phyloP scores from a whole-genome alignment of 2,113 vertebrate genomes.

The Micromys minutus region DNA sequence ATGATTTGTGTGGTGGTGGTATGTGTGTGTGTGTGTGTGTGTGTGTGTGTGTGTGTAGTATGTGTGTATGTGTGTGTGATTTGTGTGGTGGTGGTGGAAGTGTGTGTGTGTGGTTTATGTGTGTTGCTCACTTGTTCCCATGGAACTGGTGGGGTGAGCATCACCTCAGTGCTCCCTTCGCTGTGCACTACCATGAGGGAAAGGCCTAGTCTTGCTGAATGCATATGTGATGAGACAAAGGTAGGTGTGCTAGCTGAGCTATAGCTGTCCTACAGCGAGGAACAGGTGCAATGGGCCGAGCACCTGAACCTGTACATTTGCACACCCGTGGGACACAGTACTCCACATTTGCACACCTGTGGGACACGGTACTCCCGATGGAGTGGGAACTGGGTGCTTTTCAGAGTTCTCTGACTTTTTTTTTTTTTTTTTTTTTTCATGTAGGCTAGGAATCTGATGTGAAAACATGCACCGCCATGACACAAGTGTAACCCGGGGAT shows the following conservation, averaged over 20 bases:
- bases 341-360: too few relatives aligned
- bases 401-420: neutral
- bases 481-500: neutral
- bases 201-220: neutral
- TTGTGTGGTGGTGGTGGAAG: too few relatives aligned
- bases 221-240: neutral
- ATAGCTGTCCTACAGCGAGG: neutral
- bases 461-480: neutral
- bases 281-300: neutral
- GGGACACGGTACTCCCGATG: too few relatives aligned
- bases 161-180: neutral
- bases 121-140: neutral
- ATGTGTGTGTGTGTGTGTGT: too few relatives aligned
- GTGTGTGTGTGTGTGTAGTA: too few relatives aligned
- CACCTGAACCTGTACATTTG: neutral
- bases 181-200: neutral
- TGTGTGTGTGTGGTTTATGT: neutral
- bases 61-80: neutral
- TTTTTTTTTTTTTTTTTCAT: neutral
- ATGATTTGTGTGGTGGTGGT: too few relatives aligned
- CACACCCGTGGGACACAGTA: neutral
- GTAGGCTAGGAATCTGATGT: neutral
- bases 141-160: neutral
- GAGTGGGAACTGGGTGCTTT: neutral
- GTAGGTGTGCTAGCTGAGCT: neutral